phyloP scores from a whole-genome alignment of 1,140 invertebrate species.

The Panonychus citri region DNA sequence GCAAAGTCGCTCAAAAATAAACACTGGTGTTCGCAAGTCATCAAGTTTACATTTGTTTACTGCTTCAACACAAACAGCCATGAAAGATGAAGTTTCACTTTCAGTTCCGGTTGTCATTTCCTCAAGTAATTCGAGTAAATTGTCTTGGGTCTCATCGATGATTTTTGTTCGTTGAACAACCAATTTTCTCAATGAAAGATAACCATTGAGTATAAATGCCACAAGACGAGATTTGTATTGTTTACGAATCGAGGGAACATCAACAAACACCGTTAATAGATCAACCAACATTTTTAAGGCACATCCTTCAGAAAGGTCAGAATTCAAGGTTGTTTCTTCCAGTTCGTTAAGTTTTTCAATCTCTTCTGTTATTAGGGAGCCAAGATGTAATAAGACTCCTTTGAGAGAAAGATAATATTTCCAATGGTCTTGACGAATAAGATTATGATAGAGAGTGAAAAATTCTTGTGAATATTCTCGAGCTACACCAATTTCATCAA shows the following conservation, averaged over 20 bases:
- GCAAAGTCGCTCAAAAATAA: constrained; percentile 79
- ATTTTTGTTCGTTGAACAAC: constrained; percentile 81
- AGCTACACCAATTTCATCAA: constrained; percentile 53
- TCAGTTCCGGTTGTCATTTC: constrained; percentile 91
- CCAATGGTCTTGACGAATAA: constrained; percentile 48
- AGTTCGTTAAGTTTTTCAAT: constrained; percentile 59
- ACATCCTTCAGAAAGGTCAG: constrained; percentile 76
- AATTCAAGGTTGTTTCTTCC: constrained; percentile 73
- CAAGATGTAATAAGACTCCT: constrained; percentile 59
- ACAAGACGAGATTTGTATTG: constrained; percentile 72
- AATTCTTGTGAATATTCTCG: constrained; percentile 84
- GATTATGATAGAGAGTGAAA: constrained; percentile 52
- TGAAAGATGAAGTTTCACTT: constrained; percentile 84
- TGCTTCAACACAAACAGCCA: constrained; percentile 88
- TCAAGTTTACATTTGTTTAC: constrained; percentile 73
- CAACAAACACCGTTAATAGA: constrained; percentile 46
- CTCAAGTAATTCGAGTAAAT: constrained; percentile 72
- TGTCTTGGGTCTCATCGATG: constrained; percentile 90
- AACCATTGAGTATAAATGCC: constrained; percentile 71
- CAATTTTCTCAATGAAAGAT: constrained; percentile 63
- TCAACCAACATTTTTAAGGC: constrained; percentile 66
- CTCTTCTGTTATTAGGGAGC: constrained; percentile 59
- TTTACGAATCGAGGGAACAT: constrained; percentile 42
- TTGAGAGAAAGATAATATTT: constrained; percentile 51
- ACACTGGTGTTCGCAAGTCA: constrained; percentile 84